Percentiles rank a stretch among this genome's conserved stretches.
Evolutionary conservation across 2,113 vertebrate genomes (phyloP).

Genomic region (Tupaia tana): DNA sequence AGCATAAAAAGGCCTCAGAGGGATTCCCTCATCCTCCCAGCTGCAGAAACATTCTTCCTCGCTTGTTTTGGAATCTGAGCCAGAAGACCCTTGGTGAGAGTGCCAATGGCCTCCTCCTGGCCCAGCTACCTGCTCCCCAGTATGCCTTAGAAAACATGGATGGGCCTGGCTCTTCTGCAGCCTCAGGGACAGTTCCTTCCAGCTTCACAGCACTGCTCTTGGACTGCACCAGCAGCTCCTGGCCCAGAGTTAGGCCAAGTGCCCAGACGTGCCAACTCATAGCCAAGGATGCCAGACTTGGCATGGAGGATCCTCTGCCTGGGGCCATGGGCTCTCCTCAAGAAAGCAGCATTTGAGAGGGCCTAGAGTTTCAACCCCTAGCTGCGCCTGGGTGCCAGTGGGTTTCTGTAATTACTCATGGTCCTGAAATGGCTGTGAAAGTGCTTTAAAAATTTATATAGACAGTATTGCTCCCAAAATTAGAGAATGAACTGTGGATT

Average conservation of each 20-base stretch:
- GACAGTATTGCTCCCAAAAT: background rate
- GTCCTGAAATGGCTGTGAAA: background rate
- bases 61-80: conserved; percentile 7
- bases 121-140: background rate
- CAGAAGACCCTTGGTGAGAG: conserved; percentile 59
- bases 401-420: background rate
- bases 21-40: conserved; percentile 40
- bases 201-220: conserved; percentile 61
- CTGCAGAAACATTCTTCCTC: conserved; percentile 30
- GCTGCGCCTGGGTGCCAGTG: background rate
- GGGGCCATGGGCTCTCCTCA: conserved; percentile 61
- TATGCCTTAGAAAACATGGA: conserved; percentile 50
- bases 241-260: conserved; percentile 46
- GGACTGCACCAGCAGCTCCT: conserved; percentile 40
- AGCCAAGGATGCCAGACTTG: conserved; percentile 68
- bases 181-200: conserved; percentile 22
- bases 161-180: background rate
- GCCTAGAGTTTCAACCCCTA: background rate
- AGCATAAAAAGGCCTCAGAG: conserved; percentile 31
- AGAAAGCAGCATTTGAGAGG: conserved; percentile 42
- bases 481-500: background rate
- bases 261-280: conserved; percentile 48
- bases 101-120: background rate
- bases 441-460: background rate
- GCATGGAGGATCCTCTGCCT: conserved; percentile 37